Evolutionary conservation across 2,888 invertebrate genomes (phyloP).

Genomic region (Meiosimyza platycephala): DNA sequence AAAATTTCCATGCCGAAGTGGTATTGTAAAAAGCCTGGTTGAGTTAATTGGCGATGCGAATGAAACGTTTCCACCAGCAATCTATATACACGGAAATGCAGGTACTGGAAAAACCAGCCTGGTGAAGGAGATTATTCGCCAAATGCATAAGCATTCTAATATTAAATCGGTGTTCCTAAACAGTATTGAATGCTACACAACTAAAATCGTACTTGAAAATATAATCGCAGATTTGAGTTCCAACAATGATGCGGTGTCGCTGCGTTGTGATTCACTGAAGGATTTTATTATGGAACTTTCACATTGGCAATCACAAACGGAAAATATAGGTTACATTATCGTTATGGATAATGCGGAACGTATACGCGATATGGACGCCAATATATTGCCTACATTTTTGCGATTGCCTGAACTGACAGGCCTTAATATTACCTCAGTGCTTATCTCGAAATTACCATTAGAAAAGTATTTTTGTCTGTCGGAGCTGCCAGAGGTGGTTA

Average conservation of each 20-base stretch:
- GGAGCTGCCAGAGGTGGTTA: constrained; percentile 78
- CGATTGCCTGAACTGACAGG: constrained; percentile 79
- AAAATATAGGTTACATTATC: constrained; percentile 69
- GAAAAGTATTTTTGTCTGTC: constrained; percentile 82
- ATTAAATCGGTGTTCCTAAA: constrained; percentile 72
- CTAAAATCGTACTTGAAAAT: constrained; percentile 81
- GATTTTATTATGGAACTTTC: constrained; percentile 73
- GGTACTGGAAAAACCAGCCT: constrained; percentile 86
- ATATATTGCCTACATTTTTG: constrained; percentile 78
- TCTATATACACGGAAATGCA: constrained; percentile 86
- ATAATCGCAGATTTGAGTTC: constrained; percentile 71
- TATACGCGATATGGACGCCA: constrained; percentile 79
- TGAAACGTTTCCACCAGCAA: constrained; percentile 75
- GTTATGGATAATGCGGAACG: constrained; percentile 86
- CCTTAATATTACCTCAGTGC: constrained; percentile 79
- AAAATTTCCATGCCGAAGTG: constrained; percentile 61
- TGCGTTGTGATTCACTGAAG: constrained; percentile 77
- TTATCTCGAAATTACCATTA: constrained; percentile 82
- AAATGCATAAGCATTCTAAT: constrained; percentile 71
- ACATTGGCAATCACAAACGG: constrained; percentile 40
- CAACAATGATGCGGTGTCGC: constrained; percentile 8
- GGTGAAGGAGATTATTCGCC: constrained; percentile 71
- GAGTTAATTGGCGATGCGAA: constrained; percentile 66
- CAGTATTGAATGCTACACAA: constrained; percentile 84
- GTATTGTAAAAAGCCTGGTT: constrained; percentile 51